phyloP scores from a whole-genome alignment of 2,888 invertebrate genomes.

The Bibio marci region DNA sequence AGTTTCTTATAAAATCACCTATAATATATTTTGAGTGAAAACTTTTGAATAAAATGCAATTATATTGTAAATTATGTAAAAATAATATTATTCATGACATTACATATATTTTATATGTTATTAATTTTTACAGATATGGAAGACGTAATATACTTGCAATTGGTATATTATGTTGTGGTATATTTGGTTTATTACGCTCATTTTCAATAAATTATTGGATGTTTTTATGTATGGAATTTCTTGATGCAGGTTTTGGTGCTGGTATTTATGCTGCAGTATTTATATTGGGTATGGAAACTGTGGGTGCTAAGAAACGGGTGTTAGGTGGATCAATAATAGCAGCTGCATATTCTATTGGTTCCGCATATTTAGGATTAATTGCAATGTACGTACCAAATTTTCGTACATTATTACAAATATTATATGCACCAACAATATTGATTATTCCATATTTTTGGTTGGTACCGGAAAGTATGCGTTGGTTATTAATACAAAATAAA shows the following conservation, averaged over 20 bases:
- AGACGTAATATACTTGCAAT: constrained; percentile 40
- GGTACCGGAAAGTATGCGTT: constrained; percentile 55
- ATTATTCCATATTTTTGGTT: constrained; percentile 49
- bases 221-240: constrained; percentile 41
- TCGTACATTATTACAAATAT: constrained; percentile 43
- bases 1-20: no score
- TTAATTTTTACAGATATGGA: constrained; percentile 31
- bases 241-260: constrained; percentile 51
- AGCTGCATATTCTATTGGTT: constrained; percentile 52
- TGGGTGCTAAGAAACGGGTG: constrained; percentile 54
- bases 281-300: constrained; percentile 61
- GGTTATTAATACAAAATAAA: constrained; percentile 48
- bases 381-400: constrained; percentile 52
- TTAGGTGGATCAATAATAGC: constrained; percentile 53
- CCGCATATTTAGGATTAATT: constrained; percentile 43
- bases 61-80: neutral
- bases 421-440: constrained; percentile 49
- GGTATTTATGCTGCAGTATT: constrained; percentile 57
- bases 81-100: neutral
- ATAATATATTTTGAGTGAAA: neutral
- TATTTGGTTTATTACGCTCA: constrained; percentile 48
- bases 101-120: constrained; percentile 3
- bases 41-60: neutral
- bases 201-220: constrained; percentile 50
- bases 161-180: constrained; percentile 35